Percentiles rank a stretch among this genome's conserved stretches.
phyloP scores from a whole-genome alignment of 2,113 vertebrate genomes.

The Solea senegalensis region DNA sequence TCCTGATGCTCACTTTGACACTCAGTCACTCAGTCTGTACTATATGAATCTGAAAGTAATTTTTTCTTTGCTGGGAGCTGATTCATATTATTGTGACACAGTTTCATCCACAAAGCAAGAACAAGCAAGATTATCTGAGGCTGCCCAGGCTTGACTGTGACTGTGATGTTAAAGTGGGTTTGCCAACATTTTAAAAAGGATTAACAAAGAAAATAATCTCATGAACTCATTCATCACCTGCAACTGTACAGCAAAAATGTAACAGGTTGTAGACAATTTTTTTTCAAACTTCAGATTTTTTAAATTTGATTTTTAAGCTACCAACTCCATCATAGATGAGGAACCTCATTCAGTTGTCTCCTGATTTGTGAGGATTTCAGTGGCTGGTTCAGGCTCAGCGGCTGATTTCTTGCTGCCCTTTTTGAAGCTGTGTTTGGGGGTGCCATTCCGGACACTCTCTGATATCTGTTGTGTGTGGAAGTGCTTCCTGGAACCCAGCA shows the following conservation, averaged over 20 bases:
- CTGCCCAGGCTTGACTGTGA: no score
- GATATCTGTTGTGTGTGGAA: slow-evolving; percentile 65
- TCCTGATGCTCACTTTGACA: slow-evolving; percentile 29
- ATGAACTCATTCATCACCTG: no score
- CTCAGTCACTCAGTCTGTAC: background rate
- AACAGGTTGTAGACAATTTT: no score
- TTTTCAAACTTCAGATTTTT: no score
- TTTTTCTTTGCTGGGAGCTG: no score
- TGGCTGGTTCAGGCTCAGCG: slow-evolving; percentile 5
- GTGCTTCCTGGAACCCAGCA: slow-evolving; percentile 84
- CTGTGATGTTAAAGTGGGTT: no score
- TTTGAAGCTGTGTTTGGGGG: slow-evolving; percentile 51
- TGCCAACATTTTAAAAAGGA: no score
- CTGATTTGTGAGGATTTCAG: slow-evolving; percentile 20
- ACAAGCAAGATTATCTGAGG: no score
- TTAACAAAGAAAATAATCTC: no score
- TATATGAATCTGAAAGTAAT: background rate
- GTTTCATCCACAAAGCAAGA: no score
- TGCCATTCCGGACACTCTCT: slow-evolving; percentile 64
- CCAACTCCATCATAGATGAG: background rate
- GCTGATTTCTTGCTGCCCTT: slow-evolving; percentile 30
- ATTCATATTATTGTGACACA: no score
- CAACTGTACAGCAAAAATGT: no score
- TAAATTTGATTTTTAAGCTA: background rate
- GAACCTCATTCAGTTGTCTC: slow-evolving; percentile 40